Evolutionary conservation across 2,888 invertebrate genomes (phyloP), one percentile per base, ranked within the genome.

Genomic region (Epistrophe grossulariae): DNA sequence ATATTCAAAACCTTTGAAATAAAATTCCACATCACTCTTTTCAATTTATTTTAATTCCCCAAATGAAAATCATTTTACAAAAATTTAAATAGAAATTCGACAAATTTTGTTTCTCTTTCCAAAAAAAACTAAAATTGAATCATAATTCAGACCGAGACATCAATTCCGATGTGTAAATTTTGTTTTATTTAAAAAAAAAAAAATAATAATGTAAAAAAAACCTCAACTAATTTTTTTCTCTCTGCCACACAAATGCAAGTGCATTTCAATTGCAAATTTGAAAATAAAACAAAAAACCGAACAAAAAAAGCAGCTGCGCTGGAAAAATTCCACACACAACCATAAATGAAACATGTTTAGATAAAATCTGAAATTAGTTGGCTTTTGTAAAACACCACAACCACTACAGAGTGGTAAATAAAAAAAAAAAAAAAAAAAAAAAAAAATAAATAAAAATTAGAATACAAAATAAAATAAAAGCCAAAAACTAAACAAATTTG

Each of bases 341-440:
- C 24, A 52, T 15, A 50, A 48, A 60, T 43, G 17, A 17, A 74
- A 74, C 60, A 62, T 72, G 70, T 71, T 82, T 87, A 74, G 85
- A 87, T 87, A 87, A 87, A 87, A 87, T 87, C 74, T 76, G 74
- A 78, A 81, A 87, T 87, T 87, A 87, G 79, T 52, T 74, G 72
- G 73, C 72, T 81, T 78, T 85, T 80, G 73, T 73, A 50, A 77
- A 80, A 45, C 66, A 77, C 72, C 80, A 71, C 57, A 45, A 60
- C 52, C 78, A 68, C 17, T 19, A 19, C 15, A 40, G 35, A 52
- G 31, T 1, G 24, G 8, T 28, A 17, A 68, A 24, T 17, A 8
- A 19, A 66, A 60, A 59, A 55, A 66, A 71, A 55, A 71, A 76
- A 66, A 4, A 5, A 60, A 70, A 11, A 17, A 31, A 10, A 19